phyloP scores from a whole-genome alignment of 2,797 vertebrate species.

The Gila robusta region DNA sequence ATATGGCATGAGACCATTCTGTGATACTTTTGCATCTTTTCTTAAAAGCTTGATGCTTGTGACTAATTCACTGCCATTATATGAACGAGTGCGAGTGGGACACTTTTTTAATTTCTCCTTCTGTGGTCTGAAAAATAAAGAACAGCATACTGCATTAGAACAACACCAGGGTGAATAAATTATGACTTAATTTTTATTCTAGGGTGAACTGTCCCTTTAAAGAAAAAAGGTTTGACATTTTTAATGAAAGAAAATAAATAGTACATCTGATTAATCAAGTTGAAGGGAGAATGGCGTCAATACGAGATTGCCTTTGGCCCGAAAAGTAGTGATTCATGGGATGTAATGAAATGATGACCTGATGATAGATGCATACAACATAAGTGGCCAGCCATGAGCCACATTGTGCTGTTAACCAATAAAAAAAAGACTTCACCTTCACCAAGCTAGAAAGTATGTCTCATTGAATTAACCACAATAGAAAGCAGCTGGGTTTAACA shows the following conservation, averaged over 20 bases:
- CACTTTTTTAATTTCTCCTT: background rate
- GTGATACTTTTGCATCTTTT: background rate
- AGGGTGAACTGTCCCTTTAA: background rate
- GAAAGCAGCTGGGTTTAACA: conserved; percentile 22
- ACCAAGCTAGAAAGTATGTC: background rate
- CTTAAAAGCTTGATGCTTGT: background rate
- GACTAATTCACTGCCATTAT: background rate
- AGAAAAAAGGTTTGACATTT: background rate
- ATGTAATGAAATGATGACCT: conserved; percentile 9
- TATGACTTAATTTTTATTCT: background rate
- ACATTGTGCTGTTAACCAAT: conserved; percentile 3
- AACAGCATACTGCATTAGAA: background rate
- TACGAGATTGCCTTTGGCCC: background rate
- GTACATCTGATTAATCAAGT: background rate
- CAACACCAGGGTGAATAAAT: background rate
- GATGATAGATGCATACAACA: background rate
- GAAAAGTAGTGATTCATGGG: conserved; percentile 13
- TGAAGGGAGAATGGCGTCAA: background rate
- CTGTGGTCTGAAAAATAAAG: background rate
- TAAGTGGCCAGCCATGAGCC: conserved; percentile 16
- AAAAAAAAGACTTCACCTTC: background rate
- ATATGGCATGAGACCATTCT: background rate
- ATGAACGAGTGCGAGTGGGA: background rate
- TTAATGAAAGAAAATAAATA: background rate
- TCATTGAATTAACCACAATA: conserved; percentile 34